A percentile compares a stretch with the other conserved stretches of the same genome.
These are phyloP conservation scores for Listrodromus nycthemerus DNA, from an alignment of 2,888 invertebrate species.

Conservation along the genomic window DNA sequence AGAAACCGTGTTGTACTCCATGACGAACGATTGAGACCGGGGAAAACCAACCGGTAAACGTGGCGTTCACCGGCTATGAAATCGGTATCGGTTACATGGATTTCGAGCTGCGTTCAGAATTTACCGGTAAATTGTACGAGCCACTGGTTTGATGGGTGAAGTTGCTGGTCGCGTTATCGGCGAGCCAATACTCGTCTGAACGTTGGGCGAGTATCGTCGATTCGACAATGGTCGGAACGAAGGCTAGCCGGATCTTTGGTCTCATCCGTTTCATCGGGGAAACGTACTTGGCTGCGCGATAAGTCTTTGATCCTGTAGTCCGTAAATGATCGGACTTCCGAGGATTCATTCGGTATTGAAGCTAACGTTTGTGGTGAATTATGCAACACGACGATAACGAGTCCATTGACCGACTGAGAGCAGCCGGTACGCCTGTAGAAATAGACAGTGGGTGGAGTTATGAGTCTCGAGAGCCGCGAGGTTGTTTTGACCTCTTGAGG, in stretches of 20 bases:
- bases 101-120: not conserved
- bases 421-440: not conserved
- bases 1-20: not conserved
- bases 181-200: too few species aligned
- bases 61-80: not conserved
- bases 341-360: too few species aligned
- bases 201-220: too few species aligned
- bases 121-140: not conserved
- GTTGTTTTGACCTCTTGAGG: constrained; percentile 21
- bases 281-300: too few species aligned
- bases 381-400: not conserved
- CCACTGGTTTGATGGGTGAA: not conserved
- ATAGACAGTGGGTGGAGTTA: constrained; percentile 5
- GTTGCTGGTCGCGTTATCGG: too few species aligned
- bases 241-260: too few species aligned
- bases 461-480: constrained; percentile 33
- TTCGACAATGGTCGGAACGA: too few species aligned
- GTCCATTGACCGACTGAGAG: not conserved
- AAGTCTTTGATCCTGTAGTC: too few species aligned
- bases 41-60: not conserved
- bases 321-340: too few species aligned
- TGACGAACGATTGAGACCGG: constrained; percentile 10
- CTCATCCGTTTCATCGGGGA: too few species aligned
- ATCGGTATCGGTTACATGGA: not conserved
- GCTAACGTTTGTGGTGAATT: too few species aligned